phyloP scores from a whole-genome alignment of 2,797 vertebrate species.

The Notamacropus eugenii region DNA sequence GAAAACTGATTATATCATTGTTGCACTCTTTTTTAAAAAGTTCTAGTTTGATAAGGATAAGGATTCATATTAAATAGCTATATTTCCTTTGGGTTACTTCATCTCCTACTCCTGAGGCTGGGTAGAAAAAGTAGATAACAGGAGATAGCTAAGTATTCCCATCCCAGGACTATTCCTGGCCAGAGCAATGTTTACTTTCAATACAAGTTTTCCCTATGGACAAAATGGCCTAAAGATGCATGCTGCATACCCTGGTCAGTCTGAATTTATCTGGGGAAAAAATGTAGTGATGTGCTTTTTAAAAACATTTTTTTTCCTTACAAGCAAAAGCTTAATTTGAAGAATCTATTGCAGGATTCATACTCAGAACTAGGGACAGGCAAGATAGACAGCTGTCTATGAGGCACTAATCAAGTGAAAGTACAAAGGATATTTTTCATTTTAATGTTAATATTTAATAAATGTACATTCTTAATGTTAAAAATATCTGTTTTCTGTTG shows the following conservation, averaged over 20 bases:
- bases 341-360: neutral
- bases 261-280: neutral
- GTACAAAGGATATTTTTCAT: neutral
- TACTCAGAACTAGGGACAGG: neutral
- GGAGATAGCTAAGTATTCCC: neutral
- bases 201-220: neutral
- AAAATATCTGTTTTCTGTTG: neutral
- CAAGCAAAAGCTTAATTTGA: neutral
- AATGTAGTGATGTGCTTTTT: neutral
- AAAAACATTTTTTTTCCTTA: neutral
- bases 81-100: neutral
- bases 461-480: neutral
- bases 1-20: conserved; percentile 4
- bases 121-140: neutral
- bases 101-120: neutral
- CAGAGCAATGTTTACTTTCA: neutral
- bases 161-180: neutral
- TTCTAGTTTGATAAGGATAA: neutral
- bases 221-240: neutral
- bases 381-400: neutral
- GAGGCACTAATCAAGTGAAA: neutral
- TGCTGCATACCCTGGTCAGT: neutral
- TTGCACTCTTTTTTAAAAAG: conserved; percentile 19
- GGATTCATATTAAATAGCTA: conserved; percentile 5
- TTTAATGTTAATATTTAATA: neutral